Evolutionary conservation across 2,113 vertebrate species (phyloP).

Genomic region (Pterocles gutturalis): DNA sequence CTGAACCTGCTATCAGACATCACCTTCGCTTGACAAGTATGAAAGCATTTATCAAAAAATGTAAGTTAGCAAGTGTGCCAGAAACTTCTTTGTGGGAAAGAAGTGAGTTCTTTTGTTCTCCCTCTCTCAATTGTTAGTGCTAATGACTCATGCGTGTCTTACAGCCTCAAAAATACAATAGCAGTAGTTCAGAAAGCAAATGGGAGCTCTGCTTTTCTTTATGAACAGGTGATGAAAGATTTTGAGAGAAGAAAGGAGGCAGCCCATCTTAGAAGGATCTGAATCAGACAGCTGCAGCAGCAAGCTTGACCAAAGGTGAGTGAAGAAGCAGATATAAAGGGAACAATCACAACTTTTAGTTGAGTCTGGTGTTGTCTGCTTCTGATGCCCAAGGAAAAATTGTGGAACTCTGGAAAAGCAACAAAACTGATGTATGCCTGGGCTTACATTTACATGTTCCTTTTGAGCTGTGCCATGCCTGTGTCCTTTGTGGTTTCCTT

Average conservation of each 20-base stretch:
- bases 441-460: background rate
- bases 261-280: background rate
- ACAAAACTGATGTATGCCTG: background rate
- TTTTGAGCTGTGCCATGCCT: background rate
- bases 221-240: constrained; percentile 20
- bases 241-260: background rate
- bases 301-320: background rate
- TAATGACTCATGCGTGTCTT: constrained; percentile 8
- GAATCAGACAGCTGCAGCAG: background rate
- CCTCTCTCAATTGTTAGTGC: background rate
- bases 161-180: background rate
- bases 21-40: background rate
- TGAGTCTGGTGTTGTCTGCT: background rate
- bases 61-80: background rate
- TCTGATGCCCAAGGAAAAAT: background rate
- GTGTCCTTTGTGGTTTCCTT: background rate
- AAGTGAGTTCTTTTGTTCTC: background rate
- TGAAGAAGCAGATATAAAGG: background rate
- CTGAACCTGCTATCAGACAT: background rate
- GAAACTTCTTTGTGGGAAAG: background rate
- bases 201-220: constrained; percentile 13
- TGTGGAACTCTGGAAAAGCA: background rate
- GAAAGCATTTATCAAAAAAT: background rate
- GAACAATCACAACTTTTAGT: background rate
- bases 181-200: background rate